Percentiles rank a stretch among this genome's conserved stretches.
These are phyloP conservation scores for Candoia aspera DNA, from an alignment of 2,113 vertebrate species.

Conservation along the genomic window DNA sequence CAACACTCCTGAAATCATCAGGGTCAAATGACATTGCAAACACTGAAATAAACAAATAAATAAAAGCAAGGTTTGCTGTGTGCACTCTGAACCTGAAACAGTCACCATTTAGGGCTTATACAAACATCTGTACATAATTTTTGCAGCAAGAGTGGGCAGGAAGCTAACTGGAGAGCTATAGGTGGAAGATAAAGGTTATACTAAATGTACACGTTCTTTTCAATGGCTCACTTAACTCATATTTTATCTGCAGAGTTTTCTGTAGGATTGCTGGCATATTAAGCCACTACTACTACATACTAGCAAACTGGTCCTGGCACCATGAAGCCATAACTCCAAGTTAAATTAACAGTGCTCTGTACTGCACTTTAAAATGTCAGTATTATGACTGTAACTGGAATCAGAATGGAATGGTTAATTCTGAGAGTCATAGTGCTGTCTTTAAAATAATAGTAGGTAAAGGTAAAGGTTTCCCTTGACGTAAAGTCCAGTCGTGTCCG, in stretches of 20 bases:
- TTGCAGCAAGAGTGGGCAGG: background rate
- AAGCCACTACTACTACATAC: background rate
- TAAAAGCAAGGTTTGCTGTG: background rate
- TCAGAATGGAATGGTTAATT: background rate
- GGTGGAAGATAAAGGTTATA: background rate
- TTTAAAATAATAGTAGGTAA: background rate
- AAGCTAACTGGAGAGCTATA: background rate
- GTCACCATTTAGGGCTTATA: background rate
- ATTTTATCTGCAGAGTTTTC: background rate
- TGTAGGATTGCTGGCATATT: background rate
- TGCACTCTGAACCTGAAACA: background rate
- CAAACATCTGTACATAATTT: background rate
- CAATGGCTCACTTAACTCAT: background rate
- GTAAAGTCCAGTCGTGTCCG: no score
- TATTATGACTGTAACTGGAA: background rate
- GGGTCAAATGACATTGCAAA: background rate
- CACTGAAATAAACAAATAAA: background rate
- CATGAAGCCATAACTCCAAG: background rate
- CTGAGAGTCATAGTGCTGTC: background rate
- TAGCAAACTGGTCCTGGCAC: background rate
- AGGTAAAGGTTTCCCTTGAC: no score
- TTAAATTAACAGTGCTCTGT: background rate
- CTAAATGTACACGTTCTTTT: background rate
- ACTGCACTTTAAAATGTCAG: background rate
- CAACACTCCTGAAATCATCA: background rate